Percentiles rank a stretch among this genome's conserved stretches.
Evolutionary conservation across 2,888 invertebrate genomes (phyloP).

Genomic region (Anoplius nigerrimus): DNA sequence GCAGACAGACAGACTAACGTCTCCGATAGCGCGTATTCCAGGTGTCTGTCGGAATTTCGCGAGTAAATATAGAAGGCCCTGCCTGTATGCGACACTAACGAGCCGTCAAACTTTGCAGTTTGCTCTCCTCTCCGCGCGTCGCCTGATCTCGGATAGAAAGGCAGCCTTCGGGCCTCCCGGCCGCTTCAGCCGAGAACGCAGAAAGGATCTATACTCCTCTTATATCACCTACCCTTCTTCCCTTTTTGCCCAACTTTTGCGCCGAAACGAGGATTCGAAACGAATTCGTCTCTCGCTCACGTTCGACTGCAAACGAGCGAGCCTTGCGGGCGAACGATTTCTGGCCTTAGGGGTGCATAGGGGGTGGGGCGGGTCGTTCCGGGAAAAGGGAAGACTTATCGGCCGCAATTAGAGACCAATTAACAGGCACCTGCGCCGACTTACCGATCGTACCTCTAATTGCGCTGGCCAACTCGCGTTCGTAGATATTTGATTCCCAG

Average conservation of each 20-base stretch:
- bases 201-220: no score
- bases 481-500: conserved; percentile 45
- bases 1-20: background rate
- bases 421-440: conserved; percentile 49
- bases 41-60: conserved; percentile 42
- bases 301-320: conserved; percentile 11
- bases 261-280: conserved; percentile 5
- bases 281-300: conserved; percentile 30
- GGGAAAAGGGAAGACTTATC: conserved; percentile 49
- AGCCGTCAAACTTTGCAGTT: conserved; percentile 57
- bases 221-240: no score
- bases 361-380: conserved; percentile 24
- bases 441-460: conserved; percentile 54
- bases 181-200: background rate
- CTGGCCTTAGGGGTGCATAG: no score
- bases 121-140: conserved; percentile 37
- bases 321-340: conserved; percentile 12
- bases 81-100: conserved; percentile 58
- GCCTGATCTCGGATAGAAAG: conserved; percentile 35
- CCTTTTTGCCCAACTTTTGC: background rate
- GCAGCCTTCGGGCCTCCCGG: background rate
- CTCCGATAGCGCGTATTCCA: conserved; percentile 31
- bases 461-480: conserved; percentile 39
- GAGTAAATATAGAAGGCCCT: conserved; percentile 53
- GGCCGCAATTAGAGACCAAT: conserved; percentile 58